Evolutionary conservation across 1,140 invertebrate genomes (phyloP), one percentile per base, ranked within the genome.

Genomic region (Drosophila bifasciata): DNA sequence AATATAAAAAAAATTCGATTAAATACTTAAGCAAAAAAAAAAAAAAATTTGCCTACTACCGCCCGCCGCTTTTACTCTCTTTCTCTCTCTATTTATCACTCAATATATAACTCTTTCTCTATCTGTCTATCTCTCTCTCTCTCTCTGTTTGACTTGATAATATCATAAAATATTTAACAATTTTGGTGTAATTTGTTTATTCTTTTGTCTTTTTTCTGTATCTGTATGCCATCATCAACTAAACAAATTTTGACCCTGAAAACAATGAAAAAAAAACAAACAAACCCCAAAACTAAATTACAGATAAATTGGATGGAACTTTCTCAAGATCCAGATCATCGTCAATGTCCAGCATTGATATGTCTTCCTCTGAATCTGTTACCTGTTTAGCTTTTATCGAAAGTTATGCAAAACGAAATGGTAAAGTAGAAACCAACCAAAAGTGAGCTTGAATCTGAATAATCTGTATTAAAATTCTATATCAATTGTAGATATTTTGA

Each of bases 261-360:
- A 53, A 44, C 41, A 64, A 32, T 48, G 15, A 52, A 23, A 25
- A 17, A 58, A 50, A 59, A 43, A 56, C 25, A 11, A 19, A 62
- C 39, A 21, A 62, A 49, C 53, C 59, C 67, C 48, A 71, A 72
- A 57, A 64, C 57, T 76, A 67, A 56, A 57, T 91, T 89, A 43
- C 89, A 98, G 98, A 99, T 93, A 98, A 98, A 94, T 94, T 97
- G 93, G 98, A 99, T 93, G 97, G 95, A 92, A 97, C 97, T 79
- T 99, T 99, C 93, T 98, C 97, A 90, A 94, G 97, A 92, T 99
- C 98, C 79, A 95, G 98, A 88, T 98, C 97, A 92, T 98, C 97
- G 91, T 98, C 97, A 93, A 98, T 98, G 95, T 98, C 97, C 74
- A 99, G 97, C 92, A 93, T 99, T 91, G 98, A 99, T 93, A 98